A percentile compares a stretch with the other conserved stretches of the same genome.
Conservation (phyloP, 2,113 vertebrate genomes). For the Oncorhynchus kisutch region DNA sequence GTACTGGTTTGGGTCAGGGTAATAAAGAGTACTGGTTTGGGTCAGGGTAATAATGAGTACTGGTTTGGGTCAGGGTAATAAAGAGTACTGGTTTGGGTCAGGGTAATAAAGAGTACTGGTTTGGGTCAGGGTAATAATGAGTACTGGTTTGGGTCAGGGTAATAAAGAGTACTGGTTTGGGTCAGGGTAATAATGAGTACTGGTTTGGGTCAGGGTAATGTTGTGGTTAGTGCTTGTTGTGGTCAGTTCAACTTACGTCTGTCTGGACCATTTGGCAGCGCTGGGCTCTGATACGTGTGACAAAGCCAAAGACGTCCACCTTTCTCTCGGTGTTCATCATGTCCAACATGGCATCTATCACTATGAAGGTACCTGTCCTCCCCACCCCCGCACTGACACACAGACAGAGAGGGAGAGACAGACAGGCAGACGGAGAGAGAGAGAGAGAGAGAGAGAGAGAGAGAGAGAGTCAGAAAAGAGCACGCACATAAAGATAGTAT, state of each 20-base stretch:
- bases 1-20: no score
- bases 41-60: no score
- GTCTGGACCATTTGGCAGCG: slow-evolving; percentile 99
- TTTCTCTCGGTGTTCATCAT: slow-evolving; percentile 95
- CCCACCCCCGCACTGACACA: slow-evolving; percentile 90
- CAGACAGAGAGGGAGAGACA: slow-evolving; percentile 55
- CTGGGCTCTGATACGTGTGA: slow-evolving; percentile 94
- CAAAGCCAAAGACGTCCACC: slow-evolving; percentile 95
- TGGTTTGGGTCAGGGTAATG: no score
- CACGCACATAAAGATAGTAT: not conserved
- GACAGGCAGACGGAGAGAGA: slow-evolving; percentile 36
- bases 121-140: slow-evolving; percentile 74
- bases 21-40: no score
- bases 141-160: no score
- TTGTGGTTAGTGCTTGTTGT: no score
- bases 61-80: no score
- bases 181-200: no score
- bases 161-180: no score
- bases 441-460: slow-evolving; percentile 70
- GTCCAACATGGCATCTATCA: slow-evolving; percentile 98
- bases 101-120: slow-evolving; percentile 68
- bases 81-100: no score
- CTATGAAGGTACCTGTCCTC: slow-evolving; percentile 94
- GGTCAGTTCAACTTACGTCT: slow-evolving; percentile 67
- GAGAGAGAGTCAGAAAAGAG: slow-evolving; percentile 29